phyloP scores from a whole-genome alignment of 2,113 vertebrate genomes.

The Melozone crissalis region DNA sequence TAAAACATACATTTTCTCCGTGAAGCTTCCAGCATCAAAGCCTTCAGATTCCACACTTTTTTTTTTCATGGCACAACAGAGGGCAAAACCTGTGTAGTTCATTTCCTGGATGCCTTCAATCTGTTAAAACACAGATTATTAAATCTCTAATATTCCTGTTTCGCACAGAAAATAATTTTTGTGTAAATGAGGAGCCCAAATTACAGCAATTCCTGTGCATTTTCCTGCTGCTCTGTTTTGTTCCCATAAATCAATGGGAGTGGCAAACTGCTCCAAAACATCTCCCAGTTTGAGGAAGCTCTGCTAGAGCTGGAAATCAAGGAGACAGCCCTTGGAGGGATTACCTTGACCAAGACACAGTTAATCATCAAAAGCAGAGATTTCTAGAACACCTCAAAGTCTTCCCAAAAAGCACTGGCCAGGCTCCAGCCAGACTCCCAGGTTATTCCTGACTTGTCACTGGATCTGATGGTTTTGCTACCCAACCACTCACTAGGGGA shows the following conservation, averaged over 20 bases:
- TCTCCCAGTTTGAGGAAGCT: neutral
- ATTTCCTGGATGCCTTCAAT: neutral
- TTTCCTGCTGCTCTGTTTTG: neutral
- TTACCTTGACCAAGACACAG: neutral
- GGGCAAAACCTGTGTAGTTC: neutral
- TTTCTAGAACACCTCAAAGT: neutral
- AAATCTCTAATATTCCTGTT: neutral
- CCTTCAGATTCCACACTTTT: neutral
- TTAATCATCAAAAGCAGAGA: neutral
- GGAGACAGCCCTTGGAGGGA: neutral
- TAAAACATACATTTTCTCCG: neutral
- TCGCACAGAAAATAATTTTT: neutral
- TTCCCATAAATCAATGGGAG: neutral
- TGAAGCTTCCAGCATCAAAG: neutral
- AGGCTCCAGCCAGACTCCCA: neutral
- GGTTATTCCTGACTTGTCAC: neutral
- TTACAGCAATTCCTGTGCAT: neutral
- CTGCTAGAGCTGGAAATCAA: neutral
- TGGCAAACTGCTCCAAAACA: neutral
- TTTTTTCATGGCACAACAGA: neutral
- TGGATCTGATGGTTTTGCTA: neutral
- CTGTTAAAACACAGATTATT: neutral
- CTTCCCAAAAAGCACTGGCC: neutral
- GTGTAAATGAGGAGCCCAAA: neutral
- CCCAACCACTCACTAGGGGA: fast-evolving